A percentile compares a stretch with the other conserved stretches of the same genome.
Conservation (phyloP, 2,888 invertebrate species). For the Barypeithes pellucidus region DNA sequence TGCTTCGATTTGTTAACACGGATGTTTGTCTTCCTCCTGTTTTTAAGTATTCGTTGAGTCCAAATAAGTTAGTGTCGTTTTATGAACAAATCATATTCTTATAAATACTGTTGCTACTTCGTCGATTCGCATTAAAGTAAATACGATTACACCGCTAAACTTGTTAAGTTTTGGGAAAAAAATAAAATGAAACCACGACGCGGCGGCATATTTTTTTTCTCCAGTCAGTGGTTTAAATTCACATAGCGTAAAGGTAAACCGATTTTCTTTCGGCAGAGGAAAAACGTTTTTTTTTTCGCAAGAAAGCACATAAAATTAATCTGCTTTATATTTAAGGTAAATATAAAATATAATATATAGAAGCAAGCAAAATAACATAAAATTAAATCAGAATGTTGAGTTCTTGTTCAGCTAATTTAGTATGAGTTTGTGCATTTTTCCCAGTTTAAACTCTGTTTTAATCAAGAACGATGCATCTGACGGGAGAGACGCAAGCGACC, state of each 20-base stretch:
- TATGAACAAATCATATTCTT: not conserved
- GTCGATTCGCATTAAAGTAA: not conserved
- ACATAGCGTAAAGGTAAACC: not conserved
- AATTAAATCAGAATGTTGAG: no score
- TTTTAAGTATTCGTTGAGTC: no score
- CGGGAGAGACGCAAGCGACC: no score
- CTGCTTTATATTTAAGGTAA: not conserved
- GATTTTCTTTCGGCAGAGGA: not conserved
- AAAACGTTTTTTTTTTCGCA: not conserved
- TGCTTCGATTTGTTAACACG: no score
- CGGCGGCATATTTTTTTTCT: not conserved
- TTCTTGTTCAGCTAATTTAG: no score
- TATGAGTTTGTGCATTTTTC: no score
- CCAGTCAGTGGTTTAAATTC: conserved; percentile 2
- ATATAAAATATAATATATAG: not conserved
- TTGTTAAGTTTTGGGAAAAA: not conserved
- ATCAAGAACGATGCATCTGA: no score
- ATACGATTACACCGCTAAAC: not conserved
- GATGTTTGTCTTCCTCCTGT: no score
- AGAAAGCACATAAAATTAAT: not conserved
- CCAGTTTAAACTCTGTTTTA: no score
- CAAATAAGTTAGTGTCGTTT: no score
- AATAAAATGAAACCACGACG: not conserved
- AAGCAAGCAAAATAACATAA: not conserved
- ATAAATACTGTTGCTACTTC: not conserved